Evolutionary conservation across 1,140 invertebrate genomes (phyloP).

Genomic region (Physella acuta): DNA sequence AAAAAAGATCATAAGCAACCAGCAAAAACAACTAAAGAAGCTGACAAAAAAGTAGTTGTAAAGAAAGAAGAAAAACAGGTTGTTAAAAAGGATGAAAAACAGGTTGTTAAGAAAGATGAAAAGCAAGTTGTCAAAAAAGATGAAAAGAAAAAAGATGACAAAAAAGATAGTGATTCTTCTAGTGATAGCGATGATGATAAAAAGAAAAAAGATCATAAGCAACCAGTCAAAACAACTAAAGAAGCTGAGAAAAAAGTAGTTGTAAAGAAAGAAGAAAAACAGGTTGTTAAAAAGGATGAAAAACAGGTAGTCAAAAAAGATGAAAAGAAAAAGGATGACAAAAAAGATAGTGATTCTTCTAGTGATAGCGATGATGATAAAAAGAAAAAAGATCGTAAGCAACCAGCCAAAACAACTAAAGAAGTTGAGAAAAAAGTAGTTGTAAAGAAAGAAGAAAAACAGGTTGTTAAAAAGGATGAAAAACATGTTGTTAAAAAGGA

Average conservation of each 20-base stretch:
- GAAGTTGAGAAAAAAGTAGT: no score
- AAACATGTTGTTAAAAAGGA: no score
- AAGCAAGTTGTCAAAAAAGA: neutral
- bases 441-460: neutral
- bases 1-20: neutral
- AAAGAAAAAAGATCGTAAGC: no score
- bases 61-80: neutral
- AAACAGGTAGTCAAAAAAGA: neutral
- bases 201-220: neutral
- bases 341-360: no score
- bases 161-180: neutral
- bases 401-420: no score
- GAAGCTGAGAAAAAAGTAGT: neutral
- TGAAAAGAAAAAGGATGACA: conserved; percentile 19
- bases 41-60: neutral
- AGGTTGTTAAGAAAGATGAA: neutral
- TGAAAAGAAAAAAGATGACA: neutral
- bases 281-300: neutral
- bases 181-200: neutral
- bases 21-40: neutral
- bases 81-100: conserved; percentile 4
- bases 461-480: neutral
- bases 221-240: neutral
- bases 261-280: neutral
- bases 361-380: no score